A percentile compares a stretch with the other conserved stretches of the same genome.
Conservation (phyloP, 2,797 vertebrate genomes). For the Tokudaia muenninki region DNA sequence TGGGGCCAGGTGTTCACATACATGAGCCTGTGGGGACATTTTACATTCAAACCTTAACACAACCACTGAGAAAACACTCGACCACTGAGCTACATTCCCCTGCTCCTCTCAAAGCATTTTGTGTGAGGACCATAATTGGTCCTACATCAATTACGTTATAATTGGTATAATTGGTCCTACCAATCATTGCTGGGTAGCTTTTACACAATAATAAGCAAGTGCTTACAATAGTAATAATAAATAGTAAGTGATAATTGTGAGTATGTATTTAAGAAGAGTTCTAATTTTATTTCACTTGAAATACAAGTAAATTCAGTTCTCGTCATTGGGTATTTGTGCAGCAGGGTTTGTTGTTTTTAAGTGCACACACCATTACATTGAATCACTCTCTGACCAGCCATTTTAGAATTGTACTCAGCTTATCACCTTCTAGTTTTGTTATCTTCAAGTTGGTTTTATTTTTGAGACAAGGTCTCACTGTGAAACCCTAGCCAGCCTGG, state of each 20-base stretch:
- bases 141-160: background rate
- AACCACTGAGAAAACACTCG: background rate
- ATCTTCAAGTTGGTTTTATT: background rate
- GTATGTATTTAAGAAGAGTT: background rate
- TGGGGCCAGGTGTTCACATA: no score
- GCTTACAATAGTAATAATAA: background rate
- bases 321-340: background rate
- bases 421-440: background rate
- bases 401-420: background rate
- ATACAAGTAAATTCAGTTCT: background rate
- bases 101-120: background rate
- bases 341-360: background rate
- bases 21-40: background rate
- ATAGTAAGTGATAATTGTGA: background rate
- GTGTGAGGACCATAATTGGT: background rate
- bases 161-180: background rate
- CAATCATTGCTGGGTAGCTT: background rate
- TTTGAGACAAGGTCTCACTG: background rate
- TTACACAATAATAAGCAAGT: background rate
- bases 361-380: background rate
- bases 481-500: background rate
- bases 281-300: background rate
- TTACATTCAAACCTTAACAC: background rate
- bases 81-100: background rate
- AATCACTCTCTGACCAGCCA: background rate